A percentile compares a stretch with the other conserved stretches of the same genome.
phyloP scores from a whole-genome alignment of 2,797 vertebrate species.

The Falco biarmicus region DNA sequence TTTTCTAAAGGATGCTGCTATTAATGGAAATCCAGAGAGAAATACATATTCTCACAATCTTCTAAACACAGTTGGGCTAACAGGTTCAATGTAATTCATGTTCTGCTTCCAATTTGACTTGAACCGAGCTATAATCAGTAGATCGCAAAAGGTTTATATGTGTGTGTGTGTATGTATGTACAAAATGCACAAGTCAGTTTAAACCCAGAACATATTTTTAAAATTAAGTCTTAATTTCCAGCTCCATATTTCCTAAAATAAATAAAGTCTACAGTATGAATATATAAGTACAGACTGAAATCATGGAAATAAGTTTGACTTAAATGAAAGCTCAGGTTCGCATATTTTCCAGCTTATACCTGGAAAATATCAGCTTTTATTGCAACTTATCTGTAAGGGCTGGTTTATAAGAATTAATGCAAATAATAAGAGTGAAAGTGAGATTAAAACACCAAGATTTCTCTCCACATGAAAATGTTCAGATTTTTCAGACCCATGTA shows the following conservation, averaged over 20 bases:
- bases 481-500: slow-evolving; percentile 74
- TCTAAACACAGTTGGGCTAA: background rate
- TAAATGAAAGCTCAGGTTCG: slow-evolving; percentile 66
- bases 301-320: slow-evolving; percentile 56
- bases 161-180: background rate
- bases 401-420: slow-evolving; percentile 73
- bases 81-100: background rate
- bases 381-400: slow-evolving; percentile 69
- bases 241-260: slow-evolving; percentile 67
- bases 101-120: background rate
- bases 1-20: background rate
- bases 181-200: slow-evolving; percentile 35
- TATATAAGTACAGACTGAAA: slow-evolving; percentile 54
- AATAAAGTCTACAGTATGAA: slow-evolving; percentile 49
- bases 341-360: slow-evolving; percentile 73
- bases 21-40: background rate
- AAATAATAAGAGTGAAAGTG: slow-evolving; percentile 76
- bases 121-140: slow-evolving; percentile 8
- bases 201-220: slow-evolving; percentile 63
- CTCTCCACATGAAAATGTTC: slow-evolving; percentile 73
- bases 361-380: slow-evolving; percentile 79
- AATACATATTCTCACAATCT: background rate
- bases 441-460: slow-evolving; percentile 74
- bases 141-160: slow-evolving; percentile 21
- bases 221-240: slow-evolving; percentile 69